Evolutionary conservation across 1,140 invertebrate species (phyloP), one percentile per base, ranked within the genome.

Genomic region (Reticulitermes speratus): DNA sequence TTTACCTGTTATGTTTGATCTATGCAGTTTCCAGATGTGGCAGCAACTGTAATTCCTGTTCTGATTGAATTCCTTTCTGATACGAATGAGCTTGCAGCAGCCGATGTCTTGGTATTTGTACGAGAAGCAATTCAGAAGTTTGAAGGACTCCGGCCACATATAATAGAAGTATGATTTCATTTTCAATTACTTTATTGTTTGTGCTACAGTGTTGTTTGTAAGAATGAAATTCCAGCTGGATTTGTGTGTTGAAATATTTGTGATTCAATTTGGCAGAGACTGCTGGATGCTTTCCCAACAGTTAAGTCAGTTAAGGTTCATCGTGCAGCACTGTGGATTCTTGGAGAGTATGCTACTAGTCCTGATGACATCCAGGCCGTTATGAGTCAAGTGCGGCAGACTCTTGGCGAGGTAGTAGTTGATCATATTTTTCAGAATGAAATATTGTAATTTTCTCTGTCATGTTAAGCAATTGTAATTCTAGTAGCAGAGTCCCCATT

Each of bases 21-120:
- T 55, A 86, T 86, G 85, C 88, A 95, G 93, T 99, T 99, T 92
- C 98, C 99, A 6, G 98, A 99, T 91, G 98, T 99, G 85, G 98
- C 98, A 32, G 94, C 94, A 84, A 95, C 95, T 86, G 97, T 99
- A 83, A 98, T 99, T 88, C 98, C 97, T 52, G 97, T 99, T 69
- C 92, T 99, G 86, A 96, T 98, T 88, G 98, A 99, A 90, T 98
- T 99, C 91, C 92, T 99, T n/a, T 96, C 96, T 3, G 98, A 99
- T 90, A 96, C 95, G 82, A 97, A 97, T 91, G 98, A 99, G 91
- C 92, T 97, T 84, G 98, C 98, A 44, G 98, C 99, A 2, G 94
- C 95, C 7, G 98, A 99, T 92, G 98, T 99, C 19, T 92, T 99
- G 38, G 94, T 99, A 84, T 99, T 99, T 92, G 95, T 99, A 45